Base-by-base conservation (phyloP, 2,797 vertebrate genomes). In the Babyrousa celebensis region DNA sequence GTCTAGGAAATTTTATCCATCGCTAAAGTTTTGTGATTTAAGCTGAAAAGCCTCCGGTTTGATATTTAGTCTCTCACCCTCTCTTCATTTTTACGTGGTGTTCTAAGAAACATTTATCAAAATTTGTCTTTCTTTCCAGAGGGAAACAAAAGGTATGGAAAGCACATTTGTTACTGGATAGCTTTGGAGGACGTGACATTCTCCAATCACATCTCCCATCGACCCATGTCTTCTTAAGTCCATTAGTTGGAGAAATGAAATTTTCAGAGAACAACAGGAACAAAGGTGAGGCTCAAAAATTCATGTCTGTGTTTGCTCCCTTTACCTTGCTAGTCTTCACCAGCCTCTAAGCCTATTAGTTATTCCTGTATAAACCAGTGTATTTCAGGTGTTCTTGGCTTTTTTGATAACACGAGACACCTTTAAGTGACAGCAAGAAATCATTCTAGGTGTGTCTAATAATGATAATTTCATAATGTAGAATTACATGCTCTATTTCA, bases 21-120 rank as follows among this genome's bases (percentile, higher is more conserved):
- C 48, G 85, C 43, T 70, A 25, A 74, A 67, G 6, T 52, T 70
- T 62, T 91, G 52, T 84, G 25, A 43, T 29, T 20, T 78, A 16
- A 83, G 54, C 78, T 75, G 25, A 86, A 72, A 84, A 54, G 7
- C 48, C 17, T 40, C 15, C n/a, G 18, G 18, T 86, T 84, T 43
- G 36, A 88, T 88, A 27, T 48, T 62, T 27, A 74, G 58, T 58
- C 32, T 96, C 56, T 89, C 9, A 7, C 7, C 36, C 14, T 63
- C 16, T 75, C n/a, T 86, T 72, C 14, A 74, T 43, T 94, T 27
- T 62, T 54, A 72, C 18, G 18, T 58, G 63, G 1, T 40, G 2
- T 32, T 78, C 68, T 74, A 72, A 70, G 63, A 85, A 89, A 85
- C 70, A 86, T 94, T 86, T 93, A 85, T 96, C 89, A 96, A 89